Base-by-base conservation (phyloP, 2,888 invertebrate genomes). In the Coleophora deauratella region DNA sequence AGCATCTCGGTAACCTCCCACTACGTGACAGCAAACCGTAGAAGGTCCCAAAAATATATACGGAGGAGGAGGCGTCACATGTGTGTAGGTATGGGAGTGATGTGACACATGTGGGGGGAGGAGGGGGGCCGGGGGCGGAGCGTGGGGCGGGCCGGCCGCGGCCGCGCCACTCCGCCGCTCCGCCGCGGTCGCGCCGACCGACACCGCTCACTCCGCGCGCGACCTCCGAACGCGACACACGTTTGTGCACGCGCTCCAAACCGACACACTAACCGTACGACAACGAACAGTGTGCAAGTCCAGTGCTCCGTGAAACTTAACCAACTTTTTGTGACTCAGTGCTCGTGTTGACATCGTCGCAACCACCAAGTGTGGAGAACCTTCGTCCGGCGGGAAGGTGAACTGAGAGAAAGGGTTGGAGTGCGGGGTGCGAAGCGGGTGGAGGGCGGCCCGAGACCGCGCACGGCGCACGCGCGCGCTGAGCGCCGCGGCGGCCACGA, bases 391-490 rank as follows among this genome's bases (percentile, higher is more conserved):
- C 68, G 66, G 61, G 62, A 72, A 72, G 69, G 60, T 68, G 61
- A 72, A 61, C 66, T 77, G 70, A 80, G 67, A 69, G 64, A 78
- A 80, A 79, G 80, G 78, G 81, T 78, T 75, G 75, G 71, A 70
- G 75, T 64, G 68, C 66, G 69, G 69, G 71, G 72, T 67, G 62
- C 56, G 57, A 60, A 65, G 68, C 72, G 70, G 72, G 73, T 71
- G 72, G 72, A 74, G 73, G 76, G 74, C 79, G 77, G 75, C 67
- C 72, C 74, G 59, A 67, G 54, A 62, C 57, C 73, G 78, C 76
- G 78, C 75, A 73, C 67, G 76, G 78, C 76, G 73, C 67, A 74
- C 79, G 79, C 78, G 71, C 68, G 65, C 69, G 64, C 62, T 50
- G 43, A 61, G 55, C 51, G 55, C 57, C 55, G 50, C 50, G 55